A percentile compares a stretch with the other conserved stretches of the same genome.
phyloP scores from a whole-genome alignment of 2,113 vertebrate genomes.

The Miniopterus natalensis region DNA sequence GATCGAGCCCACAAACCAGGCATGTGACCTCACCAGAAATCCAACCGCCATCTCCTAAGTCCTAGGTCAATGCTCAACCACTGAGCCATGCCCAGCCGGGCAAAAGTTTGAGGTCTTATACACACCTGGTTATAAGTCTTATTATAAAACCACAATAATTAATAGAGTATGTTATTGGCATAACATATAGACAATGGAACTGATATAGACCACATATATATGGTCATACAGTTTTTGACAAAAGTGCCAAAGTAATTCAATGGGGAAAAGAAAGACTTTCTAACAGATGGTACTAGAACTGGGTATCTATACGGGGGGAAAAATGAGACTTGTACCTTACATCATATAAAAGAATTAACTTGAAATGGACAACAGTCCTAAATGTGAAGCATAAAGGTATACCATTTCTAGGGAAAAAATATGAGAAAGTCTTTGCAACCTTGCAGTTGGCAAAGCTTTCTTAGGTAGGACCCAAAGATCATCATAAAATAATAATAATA shows the following conservation, averaged over 20 bases:
- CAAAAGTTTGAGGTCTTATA: not conserved
- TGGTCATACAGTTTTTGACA: not conserved
- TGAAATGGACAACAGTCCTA: not conserved
- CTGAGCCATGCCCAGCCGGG: too few species aligned
- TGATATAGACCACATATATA: not conserved
- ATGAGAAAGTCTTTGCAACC: not conserved
- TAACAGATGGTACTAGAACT: not conserved
- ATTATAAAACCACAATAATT: not conserved
- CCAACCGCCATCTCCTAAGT: too few species aligned
- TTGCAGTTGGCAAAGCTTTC: slow-evolving; percentile 12
- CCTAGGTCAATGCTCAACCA: too few species aligned
- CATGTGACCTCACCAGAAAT: too few species aligned
- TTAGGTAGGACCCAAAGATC: not conserved
- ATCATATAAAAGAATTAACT: slow-evolving; percentile 35
- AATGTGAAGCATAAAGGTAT: not conserved
- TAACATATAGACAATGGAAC: not conserved
- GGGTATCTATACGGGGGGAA: not conserved
- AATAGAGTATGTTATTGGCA: not conserved
- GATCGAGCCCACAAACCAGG: too few species aligned
- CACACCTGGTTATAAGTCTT: not conserved
- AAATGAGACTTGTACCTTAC: not conserved
- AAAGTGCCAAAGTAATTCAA: slow-evolving; percentile 45
- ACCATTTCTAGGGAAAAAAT: not conserved
- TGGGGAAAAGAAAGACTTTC: not conserved
- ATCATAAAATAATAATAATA: not conserved